phyloP scores from a whole-genome alignment of 2,888 invertebrate genomes.

The Schrankia costaestrigalis region DNA sequence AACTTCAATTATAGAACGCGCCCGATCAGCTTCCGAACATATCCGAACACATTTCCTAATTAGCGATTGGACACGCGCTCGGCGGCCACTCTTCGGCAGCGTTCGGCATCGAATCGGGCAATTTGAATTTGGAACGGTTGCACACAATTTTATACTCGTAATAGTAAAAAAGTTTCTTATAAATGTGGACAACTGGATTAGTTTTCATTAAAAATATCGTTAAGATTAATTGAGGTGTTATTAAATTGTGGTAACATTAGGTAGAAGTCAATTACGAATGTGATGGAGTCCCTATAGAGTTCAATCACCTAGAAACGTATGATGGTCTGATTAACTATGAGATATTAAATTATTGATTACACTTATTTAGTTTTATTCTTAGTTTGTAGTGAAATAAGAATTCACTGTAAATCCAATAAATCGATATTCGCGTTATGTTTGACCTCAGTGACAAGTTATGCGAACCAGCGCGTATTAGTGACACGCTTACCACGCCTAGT shows the following conservation, averaged over 20 bases:
- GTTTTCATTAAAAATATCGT: conserved; percentile 48
- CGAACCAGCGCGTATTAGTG: no score
- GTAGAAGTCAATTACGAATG: conserved; percentile 17
- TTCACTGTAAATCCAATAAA: no score
- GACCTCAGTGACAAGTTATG: no score
- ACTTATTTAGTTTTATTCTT: no score
- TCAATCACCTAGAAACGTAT: conserved; percentile 3
- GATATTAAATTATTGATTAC: no score
- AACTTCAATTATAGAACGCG: conserved; percentile 73
- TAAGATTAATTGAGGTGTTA: conserved; percentile 29
- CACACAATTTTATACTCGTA: conserved; percentile 41
- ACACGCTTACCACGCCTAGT: no score
- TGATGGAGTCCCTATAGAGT: conserved; percentile 12
- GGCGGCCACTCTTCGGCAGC: conserved; percentile 55
- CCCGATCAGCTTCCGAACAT: conserved; percentile 71
- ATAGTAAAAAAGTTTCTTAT: conserved; percentile 35
- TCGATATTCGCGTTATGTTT: no score
- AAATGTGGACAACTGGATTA: conserved; percentile 43
- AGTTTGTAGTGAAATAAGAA: no score
- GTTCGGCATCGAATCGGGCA: conserved; percentile 67
- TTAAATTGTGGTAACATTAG: conserved; percentile 19
- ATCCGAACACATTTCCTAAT: conserved; percentile 73
- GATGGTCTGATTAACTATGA: neutral
- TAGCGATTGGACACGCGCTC: conserved; percentile 79
- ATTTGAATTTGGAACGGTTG: conserved; percentile 76